Evolutionary conservation across 2,888 invertebrate genomes (phyloP), one percentile per base, ranked within the genome.

Genomic region (Chloromyia formosa): DNA sequence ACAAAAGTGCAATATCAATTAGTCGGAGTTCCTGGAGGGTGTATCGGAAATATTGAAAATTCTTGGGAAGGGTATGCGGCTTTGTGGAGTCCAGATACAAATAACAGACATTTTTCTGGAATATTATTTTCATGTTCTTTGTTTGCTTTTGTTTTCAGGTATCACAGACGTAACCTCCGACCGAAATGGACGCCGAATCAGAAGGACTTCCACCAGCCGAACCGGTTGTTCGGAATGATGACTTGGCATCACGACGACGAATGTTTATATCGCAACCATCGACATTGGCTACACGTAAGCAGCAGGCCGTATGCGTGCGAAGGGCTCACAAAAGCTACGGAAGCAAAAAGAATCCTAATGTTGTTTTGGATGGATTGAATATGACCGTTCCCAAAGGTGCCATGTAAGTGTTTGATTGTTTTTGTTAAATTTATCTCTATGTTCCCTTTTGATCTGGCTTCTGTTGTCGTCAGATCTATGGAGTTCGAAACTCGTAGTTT

Each of bases 331-430:
- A 96, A 86, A 90, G 89, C 83, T 96, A 96, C 82, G 96, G 96
- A 5, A 87, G 91, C 2, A 89, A 91, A 79, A 92, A 89, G 79
- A 93, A 90, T 81, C 93, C 93, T 0, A 92, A 93, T 79, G 88
- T 94, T 42, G 93, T 96, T 53, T 87, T 97, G 73, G 94, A 95
- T 82, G 93, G 94, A 23, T 88, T 97, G 73, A 94, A 94, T 82
- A 94, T 97, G 93, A 95, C 95, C 18, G 96, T 97, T 58, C 93
- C 95, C 22, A 94, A 95, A 83, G 95, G 95, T 71, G 87, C 92
- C 62, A 95, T 95, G 94, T 94, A 87, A 91, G 92, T 90, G 12
- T 49, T 49, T 1, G 49, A 12, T 49, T 49, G 2, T 49, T 49
- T 49, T 49, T n/a, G 2, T 12, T 49, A 49, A 49, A 49, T 49